Conservation (phyloP, 2,797 vertebrate genomes). For the Syngnathus acus region DNA sequence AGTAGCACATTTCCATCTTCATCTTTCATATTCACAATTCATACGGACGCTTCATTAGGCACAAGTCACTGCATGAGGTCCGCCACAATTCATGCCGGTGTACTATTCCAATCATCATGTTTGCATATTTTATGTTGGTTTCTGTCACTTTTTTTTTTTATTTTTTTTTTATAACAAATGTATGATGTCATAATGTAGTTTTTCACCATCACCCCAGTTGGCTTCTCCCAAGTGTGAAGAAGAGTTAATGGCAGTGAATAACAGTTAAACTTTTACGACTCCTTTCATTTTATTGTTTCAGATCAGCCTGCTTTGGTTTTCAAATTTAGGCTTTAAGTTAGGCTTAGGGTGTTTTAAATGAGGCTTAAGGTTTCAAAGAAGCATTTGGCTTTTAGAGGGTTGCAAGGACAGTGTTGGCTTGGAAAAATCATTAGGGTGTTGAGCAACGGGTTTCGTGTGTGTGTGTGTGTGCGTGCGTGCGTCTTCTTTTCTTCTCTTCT, state of each 20-base stretch:
- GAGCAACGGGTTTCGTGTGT: too few species aligned
- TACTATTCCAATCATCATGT: not conserved
- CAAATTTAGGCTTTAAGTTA: not conserved
- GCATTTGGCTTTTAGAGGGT: not conserved
- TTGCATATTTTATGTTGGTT: not conserved
- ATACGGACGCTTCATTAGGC: not conserved
- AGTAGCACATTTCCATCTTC: constrained; percentile 57
- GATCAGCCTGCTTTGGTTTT: not conserved
- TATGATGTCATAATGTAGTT: not conserved
- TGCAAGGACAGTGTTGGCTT: not conserved
- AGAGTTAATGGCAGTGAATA: not conserved
- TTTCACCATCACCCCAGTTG: not conserved
- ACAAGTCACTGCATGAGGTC: not conserved
- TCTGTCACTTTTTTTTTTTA: not conserved
- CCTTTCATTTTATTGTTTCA: not conserved
- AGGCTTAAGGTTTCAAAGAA: not conserved
- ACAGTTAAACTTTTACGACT: not conserved
- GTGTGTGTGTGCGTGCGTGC: too few species aligned
- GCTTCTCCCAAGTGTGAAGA: not conserved
- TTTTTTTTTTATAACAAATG: not conserved
- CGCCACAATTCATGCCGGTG: not conserved
- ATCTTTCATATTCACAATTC: not conserved
- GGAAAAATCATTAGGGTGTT: too few species aligned
- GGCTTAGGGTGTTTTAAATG: not conserved
- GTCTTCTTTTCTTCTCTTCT: not conserved